Evolutionary conservation across 2,797 vertebrate species (phyloP), one percentile per base, ranked within the genome.

Genomic region (Poliocrania exsul): DNA sequence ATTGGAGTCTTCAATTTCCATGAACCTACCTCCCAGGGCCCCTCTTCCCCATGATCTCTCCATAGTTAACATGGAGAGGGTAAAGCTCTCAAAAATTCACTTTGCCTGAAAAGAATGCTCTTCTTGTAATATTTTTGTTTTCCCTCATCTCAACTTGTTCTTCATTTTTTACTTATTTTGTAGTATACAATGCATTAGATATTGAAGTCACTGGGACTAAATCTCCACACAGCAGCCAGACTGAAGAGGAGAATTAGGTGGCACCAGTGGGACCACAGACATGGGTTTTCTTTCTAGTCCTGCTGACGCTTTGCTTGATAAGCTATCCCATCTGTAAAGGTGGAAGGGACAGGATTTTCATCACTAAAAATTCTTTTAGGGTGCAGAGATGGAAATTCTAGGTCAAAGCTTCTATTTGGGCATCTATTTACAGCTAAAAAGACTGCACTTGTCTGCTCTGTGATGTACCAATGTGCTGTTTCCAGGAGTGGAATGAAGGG

Each of bases 281-380:
- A 3, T 12, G 17, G 16, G 12, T 1, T 53, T 71, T 74, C 2
- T 60, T 71, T 72, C 62, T 79, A 37, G 24, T 51, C 14, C 62
- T 81, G 65, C 11, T 38, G 16, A 54, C 2, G 6, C 19, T 78
- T 88, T 44, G 13, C 16, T 77, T 0, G 0, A 3, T 50, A 26
- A 81, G 4, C 26, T 87, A n/a, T 78, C 13, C 6, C 13, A 21
- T 7, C 8, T 0, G 0, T 56, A 56, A 81, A 74, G 67, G n/a
- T 13, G 3, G 5, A 35, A 5, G 11, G 6, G 28, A 31, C 6
- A 35, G 47, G 25, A 54, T 50, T 86, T 86, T 33, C 8, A 11
- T 29, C 11, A 8, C 20, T 58, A 6, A 12, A 40, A 65, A 88
- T 33, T 0, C 0, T 33, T 88, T 75, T 69, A 28, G 28, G 6